Evolutionary conservation across 2,113 vertebrate species (phyloP).

Genomic region (Strix uralensis): DNA sequence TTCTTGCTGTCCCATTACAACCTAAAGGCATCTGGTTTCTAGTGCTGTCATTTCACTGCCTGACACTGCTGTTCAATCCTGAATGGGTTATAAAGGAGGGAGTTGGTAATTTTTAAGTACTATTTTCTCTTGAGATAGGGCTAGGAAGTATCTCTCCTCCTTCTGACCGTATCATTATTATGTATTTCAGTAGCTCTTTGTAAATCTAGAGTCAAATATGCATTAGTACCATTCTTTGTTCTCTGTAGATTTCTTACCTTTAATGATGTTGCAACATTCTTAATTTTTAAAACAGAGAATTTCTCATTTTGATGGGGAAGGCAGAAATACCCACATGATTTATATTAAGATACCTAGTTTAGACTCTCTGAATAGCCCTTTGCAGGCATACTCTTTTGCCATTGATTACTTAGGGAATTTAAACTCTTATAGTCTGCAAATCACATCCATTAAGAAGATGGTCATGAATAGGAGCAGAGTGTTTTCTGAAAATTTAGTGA

Average conservation of each 20-base stretch:
- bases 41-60: conserved; percentile 27
- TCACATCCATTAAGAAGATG: neutral
- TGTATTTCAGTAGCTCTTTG: neutral
- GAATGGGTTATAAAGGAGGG: neutral
- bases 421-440: neutral
- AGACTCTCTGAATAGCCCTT: neutral
- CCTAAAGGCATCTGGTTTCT: conserved; percentile 29
- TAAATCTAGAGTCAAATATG: neutral
- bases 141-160: neutral
- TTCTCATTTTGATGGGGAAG: neutral
- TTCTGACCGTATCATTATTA: neutral
- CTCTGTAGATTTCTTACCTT: neutral
- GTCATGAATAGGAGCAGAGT: neutral
- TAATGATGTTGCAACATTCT: neutral
- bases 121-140: neutral
- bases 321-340: neutral
- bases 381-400: neutral
- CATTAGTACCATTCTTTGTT: neutral
- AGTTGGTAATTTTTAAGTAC: neutral
- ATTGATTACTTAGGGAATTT: neutral
- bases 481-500: neutral
- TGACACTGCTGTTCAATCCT: neutral
- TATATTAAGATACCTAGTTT: neutral
- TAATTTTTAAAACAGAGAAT: neutral
- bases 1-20: conserved; percentile 4